Conservation (phyloP, 2,888 invertebrate genomes). For the Xylophagus ater region DNA sequence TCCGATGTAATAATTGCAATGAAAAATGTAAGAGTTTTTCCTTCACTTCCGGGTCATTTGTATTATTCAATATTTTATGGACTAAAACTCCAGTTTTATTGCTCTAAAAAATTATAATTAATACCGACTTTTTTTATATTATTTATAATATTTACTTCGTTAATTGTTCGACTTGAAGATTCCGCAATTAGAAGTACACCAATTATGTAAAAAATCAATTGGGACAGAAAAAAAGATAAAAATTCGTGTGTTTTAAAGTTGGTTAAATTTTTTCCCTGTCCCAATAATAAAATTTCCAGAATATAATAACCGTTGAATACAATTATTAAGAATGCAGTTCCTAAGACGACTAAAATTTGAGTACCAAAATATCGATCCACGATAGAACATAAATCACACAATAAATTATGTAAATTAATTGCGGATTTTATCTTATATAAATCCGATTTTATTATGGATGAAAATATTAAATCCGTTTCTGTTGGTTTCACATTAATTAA, state of each 20-base stretch:
- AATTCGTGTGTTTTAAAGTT: neutral
- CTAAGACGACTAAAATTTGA: constrained; percentile 15
- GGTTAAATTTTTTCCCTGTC: neutral
- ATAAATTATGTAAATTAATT: constrained; percentile 10
- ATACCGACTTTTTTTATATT: too few relatives aligned
- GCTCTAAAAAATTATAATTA: constrained; percentile 20
- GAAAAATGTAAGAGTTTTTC: constrained; percentile 16
- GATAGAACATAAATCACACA: constrained; percentile 13
- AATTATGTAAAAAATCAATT: constrained; percentile 7
- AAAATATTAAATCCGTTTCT: neutral
- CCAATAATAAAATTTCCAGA: constrained; percentile 3
- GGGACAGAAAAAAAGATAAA: constrained; percentile 4
- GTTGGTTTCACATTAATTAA: neutral
- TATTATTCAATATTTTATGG: constrained; percentile 16
- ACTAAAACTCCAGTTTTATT: constrained; percentile 16
- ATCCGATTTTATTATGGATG: neutral
- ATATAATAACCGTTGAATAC: constrained; percentile 17
- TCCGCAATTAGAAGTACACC: constrained; percentile 9
- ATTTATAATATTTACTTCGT: constrained; percentile 12
- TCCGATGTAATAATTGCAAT: constrained; percentile 21
- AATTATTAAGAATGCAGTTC: constrained; percentile 14
- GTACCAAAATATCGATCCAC: constrained; percentile 14
- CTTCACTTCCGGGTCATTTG: constrained; percentile 11
- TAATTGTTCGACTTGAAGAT: constrained; percentile 1
- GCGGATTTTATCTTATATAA: neutral